Base-by-base conservation (phyloP, 2,888 invertebrate species). In the Esperia sulphurella region DNA sequence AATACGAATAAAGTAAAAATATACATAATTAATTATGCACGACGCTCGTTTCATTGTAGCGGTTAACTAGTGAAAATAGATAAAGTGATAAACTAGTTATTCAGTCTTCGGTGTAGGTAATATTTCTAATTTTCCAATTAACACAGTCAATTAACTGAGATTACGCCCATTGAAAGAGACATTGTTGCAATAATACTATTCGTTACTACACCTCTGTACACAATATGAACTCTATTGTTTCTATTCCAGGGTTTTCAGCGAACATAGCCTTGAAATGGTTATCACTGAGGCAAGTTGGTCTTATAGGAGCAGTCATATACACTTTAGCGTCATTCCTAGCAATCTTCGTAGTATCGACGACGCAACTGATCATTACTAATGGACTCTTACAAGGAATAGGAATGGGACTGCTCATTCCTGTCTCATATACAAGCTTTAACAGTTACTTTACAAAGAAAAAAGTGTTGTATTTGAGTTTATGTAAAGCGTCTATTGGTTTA, bases 341-440 rank as follows among this genome's bases (percentile, higher is more conserved):
- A 13, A 91, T 93, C 49, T 94, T 94, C 61, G 93, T 92, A 0
- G 89, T 79, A 1, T 91, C 92, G 9, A 91, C 94, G 38, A 81
- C 90, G 46, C 92, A 94, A 59, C 76, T 95, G 61, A 88, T 93
- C 40, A 64, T 94, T 49, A 91, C 93, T 14, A 94, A 92, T 77
- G 92, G 94, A 48, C 73, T 94, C 52, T 72, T 94, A 6, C 93
- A 92, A 79, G 92, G 92, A 61, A 62, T 89, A 21, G 95, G 94
- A 47, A 91, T 94, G 71, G 95, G 95, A 0, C 71, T 95, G 3
- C 92, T 95, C 61, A 89, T 94, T 59, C 94, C 95, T n/a, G 91
- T 94, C 37, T 90, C 92, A 0, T 94, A 93, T 60, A 93, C 94
- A 0, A 93, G 93, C 49, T 94, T 95, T 61, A 95, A 95, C 64